A percentile compares a stretch with the other conserved stretches of the same genome.
These are phyloP conservation scores for Oreortyx pictus DNA, from an alignment of 2,797 vertebrate genomes.

Conservation along the genomic window DNA sequence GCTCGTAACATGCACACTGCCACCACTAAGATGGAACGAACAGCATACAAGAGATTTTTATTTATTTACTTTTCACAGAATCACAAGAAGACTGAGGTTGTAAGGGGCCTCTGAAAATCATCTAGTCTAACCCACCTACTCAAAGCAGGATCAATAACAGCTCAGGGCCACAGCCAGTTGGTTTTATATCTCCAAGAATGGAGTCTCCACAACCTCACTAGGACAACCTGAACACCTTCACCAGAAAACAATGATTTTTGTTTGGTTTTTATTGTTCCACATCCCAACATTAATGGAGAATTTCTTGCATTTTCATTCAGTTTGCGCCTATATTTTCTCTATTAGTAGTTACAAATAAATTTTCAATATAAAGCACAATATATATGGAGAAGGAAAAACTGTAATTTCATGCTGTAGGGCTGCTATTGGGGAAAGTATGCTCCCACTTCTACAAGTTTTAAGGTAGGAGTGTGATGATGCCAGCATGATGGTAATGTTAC, in stretches of 20 bases:
- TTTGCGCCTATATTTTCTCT: neutral
- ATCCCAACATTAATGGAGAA: neutral
- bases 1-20: rapidly evolving
- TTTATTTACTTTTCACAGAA: neutral
- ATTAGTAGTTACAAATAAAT: neutral
- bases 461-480: neutral
- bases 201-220: neutral
- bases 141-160: neutral
- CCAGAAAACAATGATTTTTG: rapidly evolving
- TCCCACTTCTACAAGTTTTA: neutral
- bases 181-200: neutral
- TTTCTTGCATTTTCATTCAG: neutral
- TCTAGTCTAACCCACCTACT: neutral
- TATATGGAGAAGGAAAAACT: neutral
- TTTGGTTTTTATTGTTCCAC: neutral
- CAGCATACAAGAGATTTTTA: neutral
- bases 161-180: neutral
- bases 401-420: neutral
- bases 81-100: neutral
- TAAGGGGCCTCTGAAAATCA: neutral
- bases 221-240: neutral
- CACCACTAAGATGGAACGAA: neutral
- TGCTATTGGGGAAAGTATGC: neutral
- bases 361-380: neutral
- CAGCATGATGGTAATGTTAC: neutral